Percentiles rank a stretch among this genome's conserved stretches.
Evolutionary conservation across 1,140 invertebrate genomes (phyloP).

Genomic region (Caenorhabditis remanei): DNA sequence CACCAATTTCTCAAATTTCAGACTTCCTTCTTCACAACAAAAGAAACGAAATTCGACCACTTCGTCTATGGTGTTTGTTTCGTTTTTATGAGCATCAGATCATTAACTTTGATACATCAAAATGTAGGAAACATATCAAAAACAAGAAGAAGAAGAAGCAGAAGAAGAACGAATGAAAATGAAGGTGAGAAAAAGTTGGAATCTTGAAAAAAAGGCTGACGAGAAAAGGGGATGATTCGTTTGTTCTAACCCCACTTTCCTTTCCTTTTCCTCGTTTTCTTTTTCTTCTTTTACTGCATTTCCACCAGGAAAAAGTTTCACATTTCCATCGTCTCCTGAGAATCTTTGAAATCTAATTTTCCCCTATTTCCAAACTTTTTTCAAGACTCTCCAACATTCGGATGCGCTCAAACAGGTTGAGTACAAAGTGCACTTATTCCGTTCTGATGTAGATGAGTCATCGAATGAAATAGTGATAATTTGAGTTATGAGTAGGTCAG

Average conservation of each 20-base stretch:
- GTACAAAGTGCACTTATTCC: conserved; percentile 13
- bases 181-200: conserved; percentile 31
- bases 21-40: conserved; percentile 9
- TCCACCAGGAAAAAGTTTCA: not conserved
- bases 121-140: not conserved
- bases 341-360: conserved; percentile 54
- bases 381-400: conserved; percentile 19
- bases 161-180: not conserved
- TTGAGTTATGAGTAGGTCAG: no score
- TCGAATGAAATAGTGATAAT: no score
- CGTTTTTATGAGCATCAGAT: not conserved
- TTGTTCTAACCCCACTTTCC: conserved; percentile 29
- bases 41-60: conserved; percentile 30
- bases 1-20: conserved; percentile 18
- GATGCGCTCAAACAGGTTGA: not conserved
- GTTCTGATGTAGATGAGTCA: not conserved
- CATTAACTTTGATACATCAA: not conserved
- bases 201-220: conserved; percentile 15
- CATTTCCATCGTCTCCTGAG: conserved; percentile 51
- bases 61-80: conserved; percentile 13
- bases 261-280: not conserved
- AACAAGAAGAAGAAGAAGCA: not conserved
- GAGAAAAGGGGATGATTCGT: conserved; percentile 29
- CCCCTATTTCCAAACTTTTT: conserved; percentile 4
- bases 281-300: not conserved